Evolutionary conservation across 1,140 invertebrate species (phyloP).

Genomic region (Bombus superbus): DNA sequence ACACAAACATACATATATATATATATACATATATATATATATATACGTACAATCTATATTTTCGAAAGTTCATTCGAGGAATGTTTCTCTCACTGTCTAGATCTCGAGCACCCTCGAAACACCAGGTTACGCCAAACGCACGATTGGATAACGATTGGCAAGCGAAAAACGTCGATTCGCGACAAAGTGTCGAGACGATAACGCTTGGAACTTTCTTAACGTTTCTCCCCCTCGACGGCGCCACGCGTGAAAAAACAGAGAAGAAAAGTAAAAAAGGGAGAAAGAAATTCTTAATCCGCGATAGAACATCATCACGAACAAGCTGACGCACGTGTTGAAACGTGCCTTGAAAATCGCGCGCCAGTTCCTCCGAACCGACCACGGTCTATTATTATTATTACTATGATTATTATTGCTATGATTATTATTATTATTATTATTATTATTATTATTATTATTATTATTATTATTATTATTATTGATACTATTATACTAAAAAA

Average conservation of each 20-base stretch:
- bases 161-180: neutral
- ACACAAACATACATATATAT: neutral
- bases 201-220: neutral
- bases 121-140: too few species aligned
- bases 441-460: conserved; percentile 43
- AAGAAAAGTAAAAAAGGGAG: neutral
- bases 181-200: neutral
- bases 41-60: neutral
- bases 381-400: conserved; percentile 62
- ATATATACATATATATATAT: neutral
- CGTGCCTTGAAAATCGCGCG: conserved; percentile 33
- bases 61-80: neutral
- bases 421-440: conserved; percentile 54
- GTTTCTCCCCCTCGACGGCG: neutral
- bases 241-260: neutral
- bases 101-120: neutral
- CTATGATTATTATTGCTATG: conserved; percentile 58
- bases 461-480: conserved; percentile 11
- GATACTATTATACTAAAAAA: neutral
- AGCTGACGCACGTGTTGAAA: conserved; percentile 11
- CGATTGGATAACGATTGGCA: neutral
- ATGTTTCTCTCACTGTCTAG: neutral
- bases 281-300: neutral
- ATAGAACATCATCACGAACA: neutral
- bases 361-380: conserved; percentile 54